Base-by-base conservation (phyloP, 2,113 vertebrate species). In the Rhabdornis inornatus region DNA sequence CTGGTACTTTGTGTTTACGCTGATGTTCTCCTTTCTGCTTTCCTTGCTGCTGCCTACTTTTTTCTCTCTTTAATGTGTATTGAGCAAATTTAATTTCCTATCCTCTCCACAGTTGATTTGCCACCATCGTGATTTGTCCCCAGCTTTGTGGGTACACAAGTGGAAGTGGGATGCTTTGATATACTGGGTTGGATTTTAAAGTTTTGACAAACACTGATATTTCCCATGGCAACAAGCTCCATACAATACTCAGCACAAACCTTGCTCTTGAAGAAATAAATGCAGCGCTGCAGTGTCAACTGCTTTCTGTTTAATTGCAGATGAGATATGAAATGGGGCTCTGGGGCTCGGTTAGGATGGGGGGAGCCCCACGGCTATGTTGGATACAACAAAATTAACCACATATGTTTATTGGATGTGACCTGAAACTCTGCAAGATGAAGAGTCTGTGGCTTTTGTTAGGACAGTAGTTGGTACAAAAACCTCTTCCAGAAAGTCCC, bases 121-220 rank as follows among this genome's bases (percentile, higher is more conserved):
- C 35, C 49, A 49, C 40, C 1, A 1, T 18, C 69, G 40, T 25
- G 40, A 27, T 31, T 60, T 31, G 50, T 49, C 55, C 68, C 35
- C 28, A 10, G 75, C n/a, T 45, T 57, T 17, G 15, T 16, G 60
- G 55, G 57, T 21, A 39, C n/a, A 18, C 20, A 30, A n/a, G 78
- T 71, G 74, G 65, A 78, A 74, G 42, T 6, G 1, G 64, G 70
- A 45, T 56, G 83, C 68, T 59, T 77, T 61, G 47, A n/a, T 44
- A 74, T 0, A 0, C 52, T 64, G 68, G 25, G 52, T 5, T 59
- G 40, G 39, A 52, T 77, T 74, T 83, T 55, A 11, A 82, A 87
- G 86, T 92, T 93, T 90, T 78, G 71, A 74, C 42, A 76, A 83
- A 88, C 75, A 76, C 55, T 2, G 42, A 24, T 92, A 89, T 84